phyloP scores from a whole-genome alignment of 2,113 vertebrate species.

The Caretta caretta region DNA sequence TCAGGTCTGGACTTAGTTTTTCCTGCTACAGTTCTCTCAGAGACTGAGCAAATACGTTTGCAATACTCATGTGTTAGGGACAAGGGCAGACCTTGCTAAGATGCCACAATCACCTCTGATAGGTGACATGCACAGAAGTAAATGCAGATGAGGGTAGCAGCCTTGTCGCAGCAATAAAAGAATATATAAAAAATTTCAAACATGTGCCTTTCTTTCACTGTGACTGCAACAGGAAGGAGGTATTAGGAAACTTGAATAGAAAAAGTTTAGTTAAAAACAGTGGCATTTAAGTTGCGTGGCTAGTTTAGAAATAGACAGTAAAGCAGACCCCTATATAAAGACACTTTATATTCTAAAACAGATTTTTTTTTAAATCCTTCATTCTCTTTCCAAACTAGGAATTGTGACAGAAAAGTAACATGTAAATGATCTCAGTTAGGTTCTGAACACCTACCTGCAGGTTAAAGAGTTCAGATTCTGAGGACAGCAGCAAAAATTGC shows the following conservation, averaged over 20 bases:
- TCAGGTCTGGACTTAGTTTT: neutral
- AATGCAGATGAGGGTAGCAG: neutral
- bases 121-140: neutral
- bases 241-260: constrained; percentile 10
- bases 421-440: neutral
- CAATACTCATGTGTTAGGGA: neutral
- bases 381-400: neutral
- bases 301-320: neutral
- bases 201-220: neutral
- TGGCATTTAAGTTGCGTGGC: neutral
- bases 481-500: neutral
- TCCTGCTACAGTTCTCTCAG: neutral
- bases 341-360: neutral
- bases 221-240: constrained; percentile 23
- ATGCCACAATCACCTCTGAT: neutral
- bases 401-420: neutral
- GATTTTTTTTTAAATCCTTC: neutral
- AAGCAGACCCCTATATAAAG: neutral
- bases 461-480: neutral
- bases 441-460: neutral
- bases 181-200: neutral
- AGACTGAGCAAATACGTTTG: neutral
- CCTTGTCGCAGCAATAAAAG: neutral
- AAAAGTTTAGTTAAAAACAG: constrained; percentile 2
- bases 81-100: neutral